Evolutionary conservation across 2,113 vertebrate genomes (phyloP).

Genomic region (Solea solea): DNA sequence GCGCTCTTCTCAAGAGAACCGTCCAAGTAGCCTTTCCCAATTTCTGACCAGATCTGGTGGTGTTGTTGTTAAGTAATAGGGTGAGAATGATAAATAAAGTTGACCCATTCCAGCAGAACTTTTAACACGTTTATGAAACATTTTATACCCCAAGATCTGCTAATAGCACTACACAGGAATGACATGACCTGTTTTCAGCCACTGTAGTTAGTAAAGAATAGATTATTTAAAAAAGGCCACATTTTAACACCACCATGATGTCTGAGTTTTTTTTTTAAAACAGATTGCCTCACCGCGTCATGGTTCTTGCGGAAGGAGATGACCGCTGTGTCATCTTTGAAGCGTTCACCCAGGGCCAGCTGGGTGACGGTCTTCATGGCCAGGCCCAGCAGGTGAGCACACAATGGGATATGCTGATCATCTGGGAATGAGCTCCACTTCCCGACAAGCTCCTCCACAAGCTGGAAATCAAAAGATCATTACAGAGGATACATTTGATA

Average conservation of each 20-base stretch:
- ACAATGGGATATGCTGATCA: slow-evolving; percentile 90
- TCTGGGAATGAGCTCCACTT: slow-evolving; percentile 92
- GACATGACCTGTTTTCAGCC: no score
- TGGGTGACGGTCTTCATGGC: slow-evolving; percentile 93
- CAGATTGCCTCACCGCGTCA: slow-evolving; percentile 84
- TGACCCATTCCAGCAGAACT: neutral
- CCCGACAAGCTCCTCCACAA: slow-evolving; percentile 89
- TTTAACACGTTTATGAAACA: neutral
- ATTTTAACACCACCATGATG: neutral
- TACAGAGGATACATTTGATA: neutral
- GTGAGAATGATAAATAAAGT: neutral
- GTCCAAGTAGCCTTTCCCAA: slow-evolving; percentile 94
- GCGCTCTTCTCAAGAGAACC: slow-evolving; percentile 93
- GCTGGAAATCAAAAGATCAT: slow-evolving; percentile 71
- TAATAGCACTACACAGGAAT: neutral
- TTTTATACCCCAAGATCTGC: neutral
- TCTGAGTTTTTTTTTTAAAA: neutral
- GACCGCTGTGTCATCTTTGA: slow-evolving; percentile 87
- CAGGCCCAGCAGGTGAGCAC: slow-evolving; percentile 93
- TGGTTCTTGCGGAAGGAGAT: slow-evolving; percentile 93
- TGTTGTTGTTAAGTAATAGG: neutral
- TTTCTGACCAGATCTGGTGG: slow-evolving; percentile 94
- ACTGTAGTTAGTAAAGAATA: no score
- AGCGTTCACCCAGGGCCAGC: slow-evolving; percentile 89
- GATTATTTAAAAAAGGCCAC: neutral